Evolutionary conservation across 2,888 invertebrate genomes (phyloP), one percentile per base, ranked within the genome.

Genomic region (Ommatoiulus sabulosus): DNA sequence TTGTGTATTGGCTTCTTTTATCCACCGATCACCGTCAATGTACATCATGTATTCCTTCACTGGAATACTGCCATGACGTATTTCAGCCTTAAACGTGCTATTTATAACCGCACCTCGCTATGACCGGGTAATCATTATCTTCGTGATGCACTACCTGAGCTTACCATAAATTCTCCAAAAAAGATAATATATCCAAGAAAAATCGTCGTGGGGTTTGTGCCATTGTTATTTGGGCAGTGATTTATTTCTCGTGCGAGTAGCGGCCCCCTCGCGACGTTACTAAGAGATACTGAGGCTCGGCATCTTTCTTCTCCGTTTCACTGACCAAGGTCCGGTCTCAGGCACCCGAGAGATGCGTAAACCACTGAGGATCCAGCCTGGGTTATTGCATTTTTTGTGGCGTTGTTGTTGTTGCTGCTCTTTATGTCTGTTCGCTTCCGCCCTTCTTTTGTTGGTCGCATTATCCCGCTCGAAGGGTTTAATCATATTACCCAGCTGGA

Each of bases 401-500:
- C n/a, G 17, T 63, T 63, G 63, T n/a, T 63, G 63, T n/a, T 63
- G 63, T 7, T 63, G 63, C 63, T 63, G 63, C 63, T 63, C n/a
- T 20, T 63, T 17, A 17, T 63, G 6, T 63, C 63, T n/a, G n/a
- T 20, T 63, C 63, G n/a, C 20, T 63, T 63, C 63, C 63, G 63
- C n/a, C 63, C 17, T 63, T 12, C 63, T 63, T 63, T 63, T 63
- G 63, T 63, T 63, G 63, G 63, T 63, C 63, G 63, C 63, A 63
- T 63, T 63, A 63, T 63, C 63, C 63, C 63, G 63, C 63, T 63
- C n/a, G 63, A 63, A 63, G 63, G 63, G 63, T 63, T 63, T 63
- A 63, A 63, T 63, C 63, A 63, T 63, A 63, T 63, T 63, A 63
- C 63, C 63, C 63, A 63, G 63, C 63, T 63, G 63, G 63, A 63